These are phyloP conservation scores for Spea bombifrons DNA, from an alignment of 2,113 vertebrate genomes.

Conservation along the genomic window DNA sequence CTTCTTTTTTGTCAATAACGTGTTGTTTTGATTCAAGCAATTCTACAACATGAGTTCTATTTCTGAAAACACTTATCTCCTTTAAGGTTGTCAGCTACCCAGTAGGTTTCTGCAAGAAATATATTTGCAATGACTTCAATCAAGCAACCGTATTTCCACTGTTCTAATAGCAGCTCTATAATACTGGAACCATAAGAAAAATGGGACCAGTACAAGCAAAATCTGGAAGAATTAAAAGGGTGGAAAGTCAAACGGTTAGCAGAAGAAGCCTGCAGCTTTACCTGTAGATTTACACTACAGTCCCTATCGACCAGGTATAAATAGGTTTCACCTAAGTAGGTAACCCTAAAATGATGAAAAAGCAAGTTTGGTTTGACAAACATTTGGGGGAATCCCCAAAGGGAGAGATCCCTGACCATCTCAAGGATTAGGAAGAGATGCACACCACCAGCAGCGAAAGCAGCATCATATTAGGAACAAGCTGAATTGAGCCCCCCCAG, in stretches of 20 bases:
- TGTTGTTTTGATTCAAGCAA: constrained; percentile 17
- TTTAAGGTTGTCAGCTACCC: background rate
- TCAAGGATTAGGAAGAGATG: too few relatives aligned
- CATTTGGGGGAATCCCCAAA: too few relatives aligned
- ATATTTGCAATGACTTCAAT: constrained; percentile 8
- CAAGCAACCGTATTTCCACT: constrained; percentile 21
- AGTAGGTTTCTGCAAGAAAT: background rate
- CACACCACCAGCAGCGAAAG: too few relatives aligned
- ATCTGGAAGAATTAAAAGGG: background rate
- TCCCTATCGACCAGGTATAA: too few relatives aligned
- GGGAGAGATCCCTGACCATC: too few relatives aligned
- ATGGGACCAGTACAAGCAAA: background rate
- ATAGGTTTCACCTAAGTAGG: too few relatives aligned
- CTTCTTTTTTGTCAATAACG: background rate
- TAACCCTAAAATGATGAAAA: too few relatives aligned
- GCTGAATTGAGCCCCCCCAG: too few relatives aligned
- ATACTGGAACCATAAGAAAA: background rate
- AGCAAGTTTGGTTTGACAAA: too few relatives aligned
- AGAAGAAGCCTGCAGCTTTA: too few relatives aligned
- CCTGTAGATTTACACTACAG: too few relatives aligned
- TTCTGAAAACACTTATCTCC: constrained; percentile 24
- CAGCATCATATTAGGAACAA: too few relatives aligned
- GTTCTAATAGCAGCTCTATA: background rate
- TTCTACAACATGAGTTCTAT: background rate
- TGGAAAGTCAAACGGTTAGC: background rate